Percentiles rank a stretch among this genome's conserved stretches.
These are phyloP conservation scores for Hyposoter dolosus DNA, from an alignment of 2,888 invertebrate species.

Conservation along the genomic window DNA sequence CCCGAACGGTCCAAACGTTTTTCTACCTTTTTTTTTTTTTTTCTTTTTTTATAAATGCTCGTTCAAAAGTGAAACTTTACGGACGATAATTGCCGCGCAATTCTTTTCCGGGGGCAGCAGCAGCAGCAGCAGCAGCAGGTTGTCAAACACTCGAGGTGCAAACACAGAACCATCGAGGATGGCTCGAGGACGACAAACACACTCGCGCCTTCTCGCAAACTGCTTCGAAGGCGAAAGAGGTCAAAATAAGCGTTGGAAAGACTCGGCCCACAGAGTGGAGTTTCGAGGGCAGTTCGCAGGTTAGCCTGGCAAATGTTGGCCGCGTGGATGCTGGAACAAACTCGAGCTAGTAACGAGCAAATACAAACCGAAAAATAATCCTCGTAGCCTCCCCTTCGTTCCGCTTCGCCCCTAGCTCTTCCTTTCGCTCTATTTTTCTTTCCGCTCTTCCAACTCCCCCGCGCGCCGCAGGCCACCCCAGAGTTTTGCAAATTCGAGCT, in stretches of 20 bases:
- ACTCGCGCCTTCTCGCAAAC: conserved; percentile 25
- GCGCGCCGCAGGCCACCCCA: not conserved
- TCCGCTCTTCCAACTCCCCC: not conserved
- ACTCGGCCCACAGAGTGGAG: conserved; percentile 28
- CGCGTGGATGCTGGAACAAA: conserved; percentile 35
- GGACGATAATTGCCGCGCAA: not conserved
- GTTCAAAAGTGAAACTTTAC: not conserved
- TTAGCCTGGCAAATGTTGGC: not conserved
- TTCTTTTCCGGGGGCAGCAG: conserved; percentile 29
- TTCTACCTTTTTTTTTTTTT: not conserved
- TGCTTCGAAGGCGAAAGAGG: conserved; percentile 53
- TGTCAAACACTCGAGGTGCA: conserved; percentile 33
- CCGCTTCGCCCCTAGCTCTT: not conserved
- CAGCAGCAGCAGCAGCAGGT: conserved; percentile 11
- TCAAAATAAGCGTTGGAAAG: conserved; percentile 52
- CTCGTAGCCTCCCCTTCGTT: conserved; percentile 1
- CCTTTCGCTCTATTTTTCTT: not conserved
- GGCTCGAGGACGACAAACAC: conserved; percentile 62
- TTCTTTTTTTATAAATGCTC: not conserved
- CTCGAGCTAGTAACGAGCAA: conserved; percentile 47
- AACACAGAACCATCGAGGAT: conserved; percentile 40
- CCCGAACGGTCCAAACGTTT: not conserved
- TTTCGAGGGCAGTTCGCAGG: conserved; percentile 35
- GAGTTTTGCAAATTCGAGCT: conserved; percentile 28
- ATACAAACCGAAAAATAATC: conserved; percentile 65